Evolutionary conservation across 2,797 vertebrate species (phyloP), one percentile per base, ranked within the genome.

Genomic region (Limosa lapponica): DNA sequence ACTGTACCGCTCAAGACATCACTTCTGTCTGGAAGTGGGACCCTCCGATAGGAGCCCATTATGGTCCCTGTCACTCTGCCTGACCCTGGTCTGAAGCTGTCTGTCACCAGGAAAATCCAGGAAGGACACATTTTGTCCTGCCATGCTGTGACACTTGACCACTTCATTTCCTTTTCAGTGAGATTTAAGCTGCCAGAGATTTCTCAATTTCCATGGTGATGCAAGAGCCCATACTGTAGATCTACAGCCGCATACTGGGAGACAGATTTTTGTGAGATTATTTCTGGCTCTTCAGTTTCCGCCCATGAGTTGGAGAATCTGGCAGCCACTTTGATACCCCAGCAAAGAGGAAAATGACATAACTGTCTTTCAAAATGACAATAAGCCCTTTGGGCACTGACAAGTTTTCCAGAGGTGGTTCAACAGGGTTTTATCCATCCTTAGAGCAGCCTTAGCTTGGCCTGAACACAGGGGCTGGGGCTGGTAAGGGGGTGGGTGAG

Each of bases 131-230:
- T 80, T 90, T 74, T 6, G 1, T 91, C 69, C 55, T 43, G 27
- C 16, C 27, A 2, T 25, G 2, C 82, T 81, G 52, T 86, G 70
- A 58, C 65, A 90, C 58, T 81, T 89, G 41, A 34, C 28, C 81
- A 16, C 12, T 86, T 89, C 6, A 1, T 84, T 88, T 94, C n/a
- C 22, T 67, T 64, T 17, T 85, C 34, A 9, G 30, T 67, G 64
- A 73, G 48, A 57, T 82, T 90, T 82, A 93, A 87, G 22, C 16
- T 90, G 52, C 41, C 41, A 75, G 41, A 61, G 24, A 67, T 59
- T 49, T 91, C 79, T 67, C 59, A 11, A 95, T 94, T 94, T 84
- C 94, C 94, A 82, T 70, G 67, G 88, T 4, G 4, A 96, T 89
- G 62, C 70, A 61, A 82, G 20, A 70, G 25, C n/a, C 48, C 13